A percentile compares a stretch with the other conserved stretches of the same genome.
Evolutionary conservation across 2,888 invertebrate species (phyloP).

Genomic region (Lagria hirta): DNA sequence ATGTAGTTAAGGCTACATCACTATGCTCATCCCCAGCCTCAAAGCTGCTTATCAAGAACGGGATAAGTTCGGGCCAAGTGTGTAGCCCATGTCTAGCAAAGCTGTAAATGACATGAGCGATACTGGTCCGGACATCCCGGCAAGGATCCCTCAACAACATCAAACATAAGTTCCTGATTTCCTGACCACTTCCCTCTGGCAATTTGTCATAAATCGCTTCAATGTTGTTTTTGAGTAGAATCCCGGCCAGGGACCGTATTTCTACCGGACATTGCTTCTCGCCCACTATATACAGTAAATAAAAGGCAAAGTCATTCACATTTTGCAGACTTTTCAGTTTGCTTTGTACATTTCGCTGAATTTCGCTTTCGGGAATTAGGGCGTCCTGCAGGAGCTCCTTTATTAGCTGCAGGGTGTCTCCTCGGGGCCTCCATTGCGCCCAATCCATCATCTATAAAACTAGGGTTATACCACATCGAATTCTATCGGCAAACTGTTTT

Average conservation of each 20-base stretch:
- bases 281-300: conserved; percentile 94
- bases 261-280: conserved; percentile 95
- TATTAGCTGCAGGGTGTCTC: conserved; percentile 93
- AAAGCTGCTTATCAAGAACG: conserved; percentile 86
- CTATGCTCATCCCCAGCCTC: conserved; percentile 89
- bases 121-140: conserved; percentile 91
- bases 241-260: conserved; percentile 91
- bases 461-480: no score
- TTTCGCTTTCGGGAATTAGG: conserved; percentile 93
- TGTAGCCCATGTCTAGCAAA: conserved; percentile 89
- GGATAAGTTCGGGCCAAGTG: conserved; percentile 92
- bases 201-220: conserved; percentile 86
- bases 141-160: conserved; percentile 91
- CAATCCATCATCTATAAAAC: conserved; percentile 56
- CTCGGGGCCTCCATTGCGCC: conserved; percentile 89
- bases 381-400: conserved; percentile 95
- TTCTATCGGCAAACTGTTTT: no score
- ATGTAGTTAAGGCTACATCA: conserved; percentile 95
- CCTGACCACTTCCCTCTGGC: conserved; percentile 83
- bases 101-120: conserved; percentile 95
- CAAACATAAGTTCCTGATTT: conserved; percentile 93
- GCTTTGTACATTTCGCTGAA: conserved; percentile 95
- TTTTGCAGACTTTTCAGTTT: conserved; percentile 96
- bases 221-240: conserved; percentile 97
- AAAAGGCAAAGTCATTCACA: conserved; percentile 97